These are phyloP conservation scores for Ptyas mucosa DNA, from an alignment of 2,113 vertebrate genomes.

Conservation along the genomic window DNA sequence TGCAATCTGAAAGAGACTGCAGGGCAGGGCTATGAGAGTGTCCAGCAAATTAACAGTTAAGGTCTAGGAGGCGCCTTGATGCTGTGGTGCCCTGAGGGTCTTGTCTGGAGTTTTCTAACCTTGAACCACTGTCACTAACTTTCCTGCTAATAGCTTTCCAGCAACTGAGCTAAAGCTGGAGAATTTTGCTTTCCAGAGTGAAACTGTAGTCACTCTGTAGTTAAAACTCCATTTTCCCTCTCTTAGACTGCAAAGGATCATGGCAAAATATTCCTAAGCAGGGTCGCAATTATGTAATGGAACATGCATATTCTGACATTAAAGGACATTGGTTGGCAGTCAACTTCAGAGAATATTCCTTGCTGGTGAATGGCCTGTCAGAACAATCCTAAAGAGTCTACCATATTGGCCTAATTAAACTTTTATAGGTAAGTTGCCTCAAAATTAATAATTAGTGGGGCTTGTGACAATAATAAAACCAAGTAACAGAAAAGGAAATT, in stretches of 20 bases:
- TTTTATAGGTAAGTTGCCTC: background rate
- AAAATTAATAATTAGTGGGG: background rate
- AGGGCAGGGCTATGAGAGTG: constrained; percentile 58
- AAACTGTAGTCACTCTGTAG: constrained; percentile 36
- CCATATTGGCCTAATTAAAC: no score
- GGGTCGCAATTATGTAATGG: background rate
- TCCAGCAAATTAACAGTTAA: constrained; percentile 63
- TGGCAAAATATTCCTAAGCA: background rate
- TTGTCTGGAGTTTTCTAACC: constrained; percentile 57
- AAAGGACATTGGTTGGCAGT: background rate
- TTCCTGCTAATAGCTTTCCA: constrained; percentile 57
- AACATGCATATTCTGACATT: background rate
- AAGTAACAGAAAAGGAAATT: background rate
- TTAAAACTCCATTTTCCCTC: background rate
- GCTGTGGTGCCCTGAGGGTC: constrained; percentile 59
- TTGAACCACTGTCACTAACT: constrained; percentile 40
- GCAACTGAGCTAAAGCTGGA: constrained; percentile 34
- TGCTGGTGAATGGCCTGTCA: background rate
- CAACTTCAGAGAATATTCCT: background rate
- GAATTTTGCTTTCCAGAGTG: constrained; percentile 33
- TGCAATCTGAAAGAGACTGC: constrained; percentile 58
- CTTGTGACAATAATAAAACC: background rate
- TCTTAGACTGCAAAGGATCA: background rate
- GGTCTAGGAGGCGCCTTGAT: constrained; percentile 66
- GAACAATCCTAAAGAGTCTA: no score